These are phyloP conservation scores for Argynnis bischoffii DNA, from an alignment of 2,888 invertebrate species.

Conservation along the genomic window DNA sequence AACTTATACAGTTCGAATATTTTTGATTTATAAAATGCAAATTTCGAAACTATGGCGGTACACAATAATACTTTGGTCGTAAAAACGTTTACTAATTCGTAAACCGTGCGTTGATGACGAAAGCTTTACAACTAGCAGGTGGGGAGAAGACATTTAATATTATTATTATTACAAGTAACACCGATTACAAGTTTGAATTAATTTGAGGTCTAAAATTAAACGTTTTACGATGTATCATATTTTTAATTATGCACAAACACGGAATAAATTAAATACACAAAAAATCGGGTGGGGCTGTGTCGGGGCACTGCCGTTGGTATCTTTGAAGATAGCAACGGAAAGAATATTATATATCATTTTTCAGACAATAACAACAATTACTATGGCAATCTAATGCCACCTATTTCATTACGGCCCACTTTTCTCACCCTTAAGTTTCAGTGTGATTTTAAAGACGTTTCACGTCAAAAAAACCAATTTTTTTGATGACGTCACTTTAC, in stretches of 20 bases:
- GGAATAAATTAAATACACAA: background rate
- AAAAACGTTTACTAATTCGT: slow-evolving; percentile 43
- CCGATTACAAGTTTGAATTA: background rate
- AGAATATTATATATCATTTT: too few species aligned
- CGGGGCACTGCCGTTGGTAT: too few species aligned
- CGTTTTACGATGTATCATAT: too few species aligned
- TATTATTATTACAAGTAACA: background rate
- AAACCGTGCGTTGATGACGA: slow-evolving; percentile 38
- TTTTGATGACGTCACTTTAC: background rate
- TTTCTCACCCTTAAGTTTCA: too few species aligned
- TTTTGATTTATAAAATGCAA: slow-evolving; percentile 30
- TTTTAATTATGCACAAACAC: background rate
- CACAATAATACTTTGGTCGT: slow-evolving; percentile 42
- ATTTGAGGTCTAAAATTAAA: background rate
- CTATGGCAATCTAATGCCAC: too few species aligned
- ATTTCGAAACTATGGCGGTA: slow-evolving; percentile 54
- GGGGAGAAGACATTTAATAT: slow-evolving; percentile 19
- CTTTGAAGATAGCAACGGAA: too few species aligned
- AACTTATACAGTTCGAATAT: slow-evolving; percentile 47
- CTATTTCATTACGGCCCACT: too few species aligned
- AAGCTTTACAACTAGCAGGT: slow-evolving; percentile 37
- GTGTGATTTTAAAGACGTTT: too few species aligned
- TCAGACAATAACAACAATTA: too few species aligned
- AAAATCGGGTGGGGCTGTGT: too few species aligned
- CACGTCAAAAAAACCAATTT: too few species aligned